Base-by-base conservation (phyloP, 2,888 invertebrate genomes). In the Cantharis lateralis region DNA sequence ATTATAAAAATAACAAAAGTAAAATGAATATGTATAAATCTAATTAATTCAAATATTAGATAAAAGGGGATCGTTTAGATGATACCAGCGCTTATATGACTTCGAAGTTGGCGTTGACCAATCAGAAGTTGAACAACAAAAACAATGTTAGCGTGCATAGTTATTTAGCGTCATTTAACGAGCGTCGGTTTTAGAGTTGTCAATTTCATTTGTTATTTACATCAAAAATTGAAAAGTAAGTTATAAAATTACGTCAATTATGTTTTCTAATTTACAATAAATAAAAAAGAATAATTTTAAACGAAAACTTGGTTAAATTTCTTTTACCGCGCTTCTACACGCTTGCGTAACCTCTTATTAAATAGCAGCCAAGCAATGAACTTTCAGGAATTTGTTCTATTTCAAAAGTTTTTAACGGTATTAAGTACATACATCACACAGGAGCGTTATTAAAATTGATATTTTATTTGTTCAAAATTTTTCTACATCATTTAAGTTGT, bases 121-220 rank as follows among this genome's bases (percentile, higher is more conserved):
- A 74, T 74, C 69, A 15, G 28, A 69, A 61, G 16, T 15, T 68
- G 20, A 24, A 64, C 68, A 77, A 79, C 77, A 76, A 77, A 80
- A 80, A 79, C 77, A 79, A 80, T 77, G n/a, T 75, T 78, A 74
- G 80, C 74, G 80, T 77, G 77, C 72, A 77, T 69, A 74, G 74
- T 66, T 72, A 69, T 62, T 72, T 71, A 74, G 80, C 80, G 80
- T 80, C 79, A 72, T 66, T 75, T 77, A 66, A 70, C 18, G 13
- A 76, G 79, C 78, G 77, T 79, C 78, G 73, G 75, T 77, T 75
- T 26, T 68, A 4, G 11, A 64, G 69, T 70, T 74, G 63, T 68
- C 61, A 10, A 11, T 24, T 69, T 26, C 20, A n/a, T 63, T 7
- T 15, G 10, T 62, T 15, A 10, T 74, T 26, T 62, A 13, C 69